Conservation (phyloP, 2,797 vertebrate genomes). For the Notamacropus eugenii region DNA sequence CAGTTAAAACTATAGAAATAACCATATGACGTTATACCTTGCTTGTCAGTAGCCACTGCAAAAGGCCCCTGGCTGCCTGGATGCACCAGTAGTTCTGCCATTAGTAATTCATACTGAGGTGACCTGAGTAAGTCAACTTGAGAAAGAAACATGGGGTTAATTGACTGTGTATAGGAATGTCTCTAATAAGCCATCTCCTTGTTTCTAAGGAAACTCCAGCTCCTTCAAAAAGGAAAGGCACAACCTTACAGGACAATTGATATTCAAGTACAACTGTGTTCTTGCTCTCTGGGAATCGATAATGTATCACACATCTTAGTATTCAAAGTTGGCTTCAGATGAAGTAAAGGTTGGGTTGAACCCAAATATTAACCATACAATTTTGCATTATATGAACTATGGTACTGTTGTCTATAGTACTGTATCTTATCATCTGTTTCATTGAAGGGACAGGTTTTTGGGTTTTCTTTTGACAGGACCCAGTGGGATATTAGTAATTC, state of each 20-base stretch:
- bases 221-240: conserved; percentile 72
- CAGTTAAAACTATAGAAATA: conserved; percentile 78
- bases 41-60: conserved; percentile 70
- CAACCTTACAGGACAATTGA: conserved; percentile 54
- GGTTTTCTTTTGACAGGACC: background rate
- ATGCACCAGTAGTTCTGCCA: conserved; percentile 60
- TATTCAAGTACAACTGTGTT: conserved; percentile 73
- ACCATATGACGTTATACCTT: conserved; percentile 76
- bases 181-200: conserved; percentile 64
- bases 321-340: conserved; percentile 75
- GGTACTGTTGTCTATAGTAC: conserved; percentile 37
- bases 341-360: conserved; percentile 72
- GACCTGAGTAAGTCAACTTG: conserved; percentile 78
- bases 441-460: conserved; percentile 50
- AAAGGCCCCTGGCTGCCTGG: conserved; percentile 62
- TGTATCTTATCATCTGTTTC: conserved; percentile 59
- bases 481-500: background rate
- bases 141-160: conserved; percentile 78
- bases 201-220: conserved; percentile 81
- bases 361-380: conserved; percentile 75
- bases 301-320: conserved; percentile 79
- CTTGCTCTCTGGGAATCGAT: conserved; percentile 59
- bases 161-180: conserved; percentile 67
- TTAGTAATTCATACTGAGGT: background rate
- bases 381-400: conserved; percentile 78